Evolutionary conservation across 2,113 vertebrate species (phyloP).

Genomic region (Recurvirostra avosetta): DNA sequence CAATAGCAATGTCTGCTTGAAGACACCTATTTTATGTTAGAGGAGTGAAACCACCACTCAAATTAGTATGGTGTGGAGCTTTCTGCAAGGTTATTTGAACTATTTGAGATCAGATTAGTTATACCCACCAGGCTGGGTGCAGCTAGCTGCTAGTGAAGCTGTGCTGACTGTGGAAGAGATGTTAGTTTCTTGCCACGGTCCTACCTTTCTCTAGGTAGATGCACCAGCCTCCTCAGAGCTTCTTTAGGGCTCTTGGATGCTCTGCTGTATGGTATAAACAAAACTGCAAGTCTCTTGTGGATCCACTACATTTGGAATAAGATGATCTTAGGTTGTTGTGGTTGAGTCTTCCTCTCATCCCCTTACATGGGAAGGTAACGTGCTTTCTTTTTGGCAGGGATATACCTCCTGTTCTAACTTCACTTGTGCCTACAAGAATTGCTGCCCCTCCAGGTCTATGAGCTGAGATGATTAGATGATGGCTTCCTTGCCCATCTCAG

Average conservation of each 20-base stretch:
- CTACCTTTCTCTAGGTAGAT: neutral
- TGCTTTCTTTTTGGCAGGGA: neutral
- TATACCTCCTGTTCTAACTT: neutral
- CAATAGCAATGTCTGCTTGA: neutral
- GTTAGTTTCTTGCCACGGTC: neutral
- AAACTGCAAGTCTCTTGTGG: neutral
- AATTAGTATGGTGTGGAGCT: neutral
- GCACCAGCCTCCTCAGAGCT: neutral
- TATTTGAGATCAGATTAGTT: neutral
- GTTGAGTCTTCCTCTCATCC: neutral
- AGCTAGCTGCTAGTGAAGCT: neutral
- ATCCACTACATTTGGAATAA: neutral
- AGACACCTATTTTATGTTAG: neutral
- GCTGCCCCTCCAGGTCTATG: neutral
- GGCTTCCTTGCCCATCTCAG: neutral
- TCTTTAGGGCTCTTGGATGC: neutral
- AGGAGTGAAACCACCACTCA: neutral
- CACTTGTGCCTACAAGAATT: neutral
- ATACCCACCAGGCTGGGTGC: neutral
- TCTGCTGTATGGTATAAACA: neutral
- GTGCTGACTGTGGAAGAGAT: neutral
- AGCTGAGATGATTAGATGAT: neutral
- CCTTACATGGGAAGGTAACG: neutral
- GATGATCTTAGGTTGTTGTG: neutral
- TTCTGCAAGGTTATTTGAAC: neutral